Base-by-base conservation (phyloP, 2,888 invertebrate genomes). In the Tanaodytes sp. region DNA sequence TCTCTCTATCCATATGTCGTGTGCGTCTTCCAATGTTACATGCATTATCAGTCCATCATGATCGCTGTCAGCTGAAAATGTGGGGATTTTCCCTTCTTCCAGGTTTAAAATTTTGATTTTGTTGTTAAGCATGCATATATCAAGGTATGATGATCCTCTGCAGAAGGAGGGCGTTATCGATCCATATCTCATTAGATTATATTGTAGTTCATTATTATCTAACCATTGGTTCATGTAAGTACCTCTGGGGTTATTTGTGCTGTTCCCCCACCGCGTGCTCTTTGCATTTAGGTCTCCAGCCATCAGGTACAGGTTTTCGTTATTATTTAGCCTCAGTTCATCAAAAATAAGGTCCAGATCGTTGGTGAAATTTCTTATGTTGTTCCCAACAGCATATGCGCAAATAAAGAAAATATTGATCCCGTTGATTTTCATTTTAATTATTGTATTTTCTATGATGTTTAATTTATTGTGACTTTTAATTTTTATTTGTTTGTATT, bases 51-150 rank as follows among this genome's bases (percentile, higher is more conserved):
- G 45, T n/a, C 37, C 57, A 1, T 30, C 11, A 8, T 59, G 48
- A 23, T 48, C 58, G 16, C 46, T 59, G 20, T 49, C 20, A 27
- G 31, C 16, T 14, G 57, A 12, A 8, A 37, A 9, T 0, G 27
- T 33, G 8, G 27, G 40, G 1, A 43, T 30, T 43, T 20, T 52
- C 8, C 18, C 14, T 2, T 40, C 8, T 4, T 9, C 14, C 1
- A n/a, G 3, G 19, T 43, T 30, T 2, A 1, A 3, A 1, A 51
- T 39, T 9, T 14, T n/a, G 1, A 57, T 18, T 57, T 18, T 37
- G 14, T 12, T 11, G 19, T 46, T 43, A 6, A 14, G 4, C 0
- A 57, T 2, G 3, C 39, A 36, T 14, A 57, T 2, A 9, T 27
- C 27, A 9, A 27, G 5, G 9, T 27, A 27, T 8, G 27, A 27